A percentile compares a stretch with the other conserved stretches of the same genome.
Evolutionary conservation across 1,140 invertebrate genomes (phyloP).

Genomic region (Palaemon carinicauda): DNA sequence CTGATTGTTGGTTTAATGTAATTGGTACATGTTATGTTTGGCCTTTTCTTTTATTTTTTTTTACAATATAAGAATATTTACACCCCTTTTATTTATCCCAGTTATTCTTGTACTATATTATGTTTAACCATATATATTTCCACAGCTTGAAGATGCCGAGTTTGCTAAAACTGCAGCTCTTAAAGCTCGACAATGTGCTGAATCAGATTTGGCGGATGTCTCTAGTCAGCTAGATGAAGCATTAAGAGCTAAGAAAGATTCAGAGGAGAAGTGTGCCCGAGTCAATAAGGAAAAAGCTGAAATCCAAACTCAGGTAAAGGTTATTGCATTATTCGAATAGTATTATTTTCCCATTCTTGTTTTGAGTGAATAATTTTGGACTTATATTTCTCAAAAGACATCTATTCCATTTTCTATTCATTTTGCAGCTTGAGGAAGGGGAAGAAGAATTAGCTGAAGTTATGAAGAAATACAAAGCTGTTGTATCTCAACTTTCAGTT

Average conservation of each 20-base stretch:
- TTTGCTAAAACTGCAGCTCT: conserved; percentile 81
- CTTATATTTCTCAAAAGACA: neutral
- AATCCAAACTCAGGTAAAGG: conserved; percentile 76
- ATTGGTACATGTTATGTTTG: conserved; percentile 65
- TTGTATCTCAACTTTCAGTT: conserved; percentile 83
- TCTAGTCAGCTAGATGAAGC: conserved; percentile 83
- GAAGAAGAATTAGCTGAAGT: conserved; percentile 67
- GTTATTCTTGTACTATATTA: too few species aligned
- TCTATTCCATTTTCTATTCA: neutral
- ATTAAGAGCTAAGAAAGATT: conserved; percentile 76
- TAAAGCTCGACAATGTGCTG: conserved; percentile 83
- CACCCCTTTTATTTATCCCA: neutral
- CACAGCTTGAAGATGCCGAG: conserved; percentile 86
- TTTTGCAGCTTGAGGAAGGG: conserved; percentile 51
- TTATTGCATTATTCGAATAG: too few species aligned
- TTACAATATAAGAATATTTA: conserved; percentile 20
- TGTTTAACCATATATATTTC: too few species aligned
- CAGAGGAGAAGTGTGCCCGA: conserved; percentile 79
- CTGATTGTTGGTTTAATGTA: conserved; percentile 68
- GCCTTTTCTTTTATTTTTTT: neutral
- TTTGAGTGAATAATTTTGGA: neutral
- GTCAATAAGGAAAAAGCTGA: conserved; percentile 82
- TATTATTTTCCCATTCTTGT: too few species aligned
- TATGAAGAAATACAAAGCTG: conserved; percentile 89
- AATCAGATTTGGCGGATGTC: conserved; percentile 81